Percentiles rank a stretch among this genome's conserved stretches.
phyloP scores from a whole-genome alignment of 2,113 vertebrate species.

The Athene noctua region DNA sequence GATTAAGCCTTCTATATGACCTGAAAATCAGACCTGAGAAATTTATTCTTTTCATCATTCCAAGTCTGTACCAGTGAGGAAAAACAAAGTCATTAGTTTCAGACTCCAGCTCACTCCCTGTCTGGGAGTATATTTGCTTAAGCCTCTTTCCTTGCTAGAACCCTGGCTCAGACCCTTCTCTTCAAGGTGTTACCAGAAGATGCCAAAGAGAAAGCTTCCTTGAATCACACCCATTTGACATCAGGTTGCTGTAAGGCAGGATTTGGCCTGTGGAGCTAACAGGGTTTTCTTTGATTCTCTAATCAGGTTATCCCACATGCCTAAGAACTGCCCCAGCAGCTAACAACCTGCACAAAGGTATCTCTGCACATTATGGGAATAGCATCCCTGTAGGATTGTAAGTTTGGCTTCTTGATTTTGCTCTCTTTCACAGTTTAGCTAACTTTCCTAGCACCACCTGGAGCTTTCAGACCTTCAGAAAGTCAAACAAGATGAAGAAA shows the following conservation, averaged over 20 bases:
- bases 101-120: conserved; percentile 57
- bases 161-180: conserved; percentile 33
- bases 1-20: not conserved
- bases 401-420: conserved; percentile 64
- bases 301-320: conserved; percentile 56
- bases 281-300: conserved; percentile 47
- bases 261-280: conserved; percentile 43
- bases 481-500: not conserved
- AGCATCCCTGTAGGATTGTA: conserved; percentile 35
- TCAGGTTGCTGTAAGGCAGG: conserved; percentile 34
- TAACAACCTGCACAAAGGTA: conserved; percentile 51
- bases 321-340: conserved; percentile 36
- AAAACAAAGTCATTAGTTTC: conserved; percentile 62
- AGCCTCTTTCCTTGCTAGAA: conserved; percentile 19
- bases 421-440: conserved; percentile 61
- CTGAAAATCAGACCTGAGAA: conserved; percentile 29
- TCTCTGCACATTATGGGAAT: conserved; percentile 18
- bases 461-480: conserved; percentile 64
- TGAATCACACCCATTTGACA: conserved; percentile 53
- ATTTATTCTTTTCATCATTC: conserved; percentile 44
- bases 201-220: conserved; percentile 46
- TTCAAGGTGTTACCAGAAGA: conserved; percentile 52
- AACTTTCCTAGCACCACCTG: conserved; percentile 60
- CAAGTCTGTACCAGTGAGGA: conserved; percentile 7
- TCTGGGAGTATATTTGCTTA: conserved; percentile 60